A percentile compares a stretch with the other conserved stretches of the same genome.
Evolutionary conservation across 2,113 vertebrate species (phyloP).

Genomic region (Prinia subflava): DNA sequence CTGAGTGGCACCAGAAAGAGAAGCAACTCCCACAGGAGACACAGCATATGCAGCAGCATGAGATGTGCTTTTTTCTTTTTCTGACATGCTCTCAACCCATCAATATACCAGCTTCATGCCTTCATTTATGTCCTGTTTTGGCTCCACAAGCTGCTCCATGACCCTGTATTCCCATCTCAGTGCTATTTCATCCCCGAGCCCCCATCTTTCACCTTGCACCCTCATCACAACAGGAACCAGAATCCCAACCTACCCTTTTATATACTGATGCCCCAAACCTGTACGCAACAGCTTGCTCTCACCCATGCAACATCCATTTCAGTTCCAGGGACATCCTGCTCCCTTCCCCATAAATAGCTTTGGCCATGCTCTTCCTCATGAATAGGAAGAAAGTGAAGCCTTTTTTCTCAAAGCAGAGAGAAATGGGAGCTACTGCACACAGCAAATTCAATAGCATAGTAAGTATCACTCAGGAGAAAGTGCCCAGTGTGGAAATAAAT

Average conservation of each 20-base stretch:
- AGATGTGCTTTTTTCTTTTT: not conserved
- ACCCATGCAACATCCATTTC: not conserved
- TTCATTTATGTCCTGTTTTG: not conserved
- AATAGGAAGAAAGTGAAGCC: not conserved
- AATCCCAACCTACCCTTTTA: not conserved
- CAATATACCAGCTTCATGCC: not conserved
- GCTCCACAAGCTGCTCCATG: not conserved
- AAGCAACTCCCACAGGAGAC: not conserved
- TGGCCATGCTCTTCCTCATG: not conserved
- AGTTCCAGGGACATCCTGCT: not conserved
- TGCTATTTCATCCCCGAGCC: accelerated
- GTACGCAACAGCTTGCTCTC: not conserved
- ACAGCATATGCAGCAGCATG: not conserved
- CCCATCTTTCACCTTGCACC: not conserved
- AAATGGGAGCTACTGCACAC: not conserved
- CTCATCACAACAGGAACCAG: not conserved
- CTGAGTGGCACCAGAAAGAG: not conserved
- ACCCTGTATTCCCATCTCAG: not conserved
- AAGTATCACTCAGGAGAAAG: not conserved
- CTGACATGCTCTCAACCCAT: not conserved
- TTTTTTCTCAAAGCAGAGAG: not conserved
- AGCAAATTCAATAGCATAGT: not conserved
- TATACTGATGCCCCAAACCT: not conserved
- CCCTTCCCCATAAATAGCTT: not conserved
- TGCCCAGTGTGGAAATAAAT: not conserved